Percentiles rank a stretch among this genome's conserved stretches.
phyloP scores from a whole-genome alignment of 2,888 invertebrate species.

The Pyrrhosoma nymphula region DNA sequence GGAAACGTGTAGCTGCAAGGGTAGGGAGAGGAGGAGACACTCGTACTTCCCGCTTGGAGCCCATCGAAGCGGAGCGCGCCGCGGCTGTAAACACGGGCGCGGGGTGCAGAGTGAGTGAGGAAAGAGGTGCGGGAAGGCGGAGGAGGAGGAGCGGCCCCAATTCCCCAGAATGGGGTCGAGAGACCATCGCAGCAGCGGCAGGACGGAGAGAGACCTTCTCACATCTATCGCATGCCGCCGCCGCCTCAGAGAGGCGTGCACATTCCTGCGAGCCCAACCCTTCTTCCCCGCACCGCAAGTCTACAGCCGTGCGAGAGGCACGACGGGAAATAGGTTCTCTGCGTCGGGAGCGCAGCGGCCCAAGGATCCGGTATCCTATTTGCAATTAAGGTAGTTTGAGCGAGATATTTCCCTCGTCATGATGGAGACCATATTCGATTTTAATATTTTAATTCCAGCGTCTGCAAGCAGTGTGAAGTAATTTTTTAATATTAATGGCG shows the following conservation, averaged over 20 bases:
- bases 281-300: too few species aligned
- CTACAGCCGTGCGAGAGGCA: too few species aligned
- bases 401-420: too few species aligned
- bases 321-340: too few species aligned
- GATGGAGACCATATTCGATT: too few species aligned
- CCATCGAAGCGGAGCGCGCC: neutral
- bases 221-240: neutral
- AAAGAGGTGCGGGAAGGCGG: neutral
- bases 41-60: neutral
- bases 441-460: too few species aligned
- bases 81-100: neutral
- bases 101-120: neutral
- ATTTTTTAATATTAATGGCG: too few species aligned
- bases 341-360: neutral
- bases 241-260: neutral
- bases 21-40: too few species aligned
- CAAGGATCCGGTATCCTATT: neutral
- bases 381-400: conserved; percentile 1
- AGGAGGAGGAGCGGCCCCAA: neutral
- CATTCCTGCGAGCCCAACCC: neutral
- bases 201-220: neutral
- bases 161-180: conserved; percentile 29
- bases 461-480: too few species aligned
- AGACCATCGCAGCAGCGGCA: conserved; percentile 15
- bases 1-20: too few species aligned